Evolutionary conservation across 2,113 vertebrate species (phyloP).

Genomic region (Stegastes partitus): DNA sequence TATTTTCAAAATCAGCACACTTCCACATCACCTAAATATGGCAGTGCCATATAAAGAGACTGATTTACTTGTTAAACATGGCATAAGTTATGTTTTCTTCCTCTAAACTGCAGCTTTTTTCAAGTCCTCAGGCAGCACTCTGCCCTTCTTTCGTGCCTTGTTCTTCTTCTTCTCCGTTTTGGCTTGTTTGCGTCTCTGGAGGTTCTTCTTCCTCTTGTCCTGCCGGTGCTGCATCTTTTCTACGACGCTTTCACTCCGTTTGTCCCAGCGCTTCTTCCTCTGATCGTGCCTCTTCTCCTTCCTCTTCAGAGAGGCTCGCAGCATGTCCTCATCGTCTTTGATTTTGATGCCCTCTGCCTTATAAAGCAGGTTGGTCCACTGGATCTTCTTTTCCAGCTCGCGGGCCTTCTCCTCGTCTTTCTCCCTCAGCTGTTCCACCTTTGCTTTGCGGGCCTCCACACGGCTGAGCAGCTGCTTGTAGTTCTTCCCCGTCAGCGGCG

Average conservation of each 20-base stretch:
- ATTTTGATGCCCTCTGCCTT: slow-evolving; percentile 94
- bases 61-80: background rate
- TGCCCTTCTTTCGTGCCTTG: slow-evolving; percentile 89
- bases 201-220: slow-evolving; percentile 90
- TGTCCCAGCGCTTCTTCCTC: slow-evolving; percentile 86
- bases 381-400: slow-evolving; percentile 89
- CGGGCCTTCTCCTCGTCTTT: slow-evolving; percentile 87
- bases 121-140: slow-evolving; percentile 91
- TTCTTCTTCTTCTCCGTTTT: slow-evolving; percentile 88
- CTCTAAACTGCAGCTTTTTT: slow-evolving; percentile 82
- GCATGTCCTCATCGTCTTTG: slow-evolving; percentile 88
- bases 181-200: slow-evolving; percentile 85
- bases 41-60: background rate
- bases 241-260: slow-evolving; percentile 83
- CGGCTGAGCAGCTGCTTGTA: slow-evolving; percentile 94
- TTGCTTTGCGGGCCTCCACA: slow-evolving; percentile 87
- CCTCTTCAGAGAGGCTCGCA: slow-evolving; percentile 89
- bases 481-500: slow-evolving; percentile 92
- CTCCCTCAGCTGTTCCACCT: slow-evolving; percentile 88
- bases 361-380: slow-evolving; percentile 93
- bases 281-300: slow-evolving; percentile 88
- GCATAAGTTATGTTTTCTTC: background rate
- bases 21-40: background rate
- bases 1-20: background rate
- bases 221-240: slow-evolving; percentile 92